Conservation (phyloP, 1,140 invertebrate species). For the Eriocheir sinensis region DNA sequence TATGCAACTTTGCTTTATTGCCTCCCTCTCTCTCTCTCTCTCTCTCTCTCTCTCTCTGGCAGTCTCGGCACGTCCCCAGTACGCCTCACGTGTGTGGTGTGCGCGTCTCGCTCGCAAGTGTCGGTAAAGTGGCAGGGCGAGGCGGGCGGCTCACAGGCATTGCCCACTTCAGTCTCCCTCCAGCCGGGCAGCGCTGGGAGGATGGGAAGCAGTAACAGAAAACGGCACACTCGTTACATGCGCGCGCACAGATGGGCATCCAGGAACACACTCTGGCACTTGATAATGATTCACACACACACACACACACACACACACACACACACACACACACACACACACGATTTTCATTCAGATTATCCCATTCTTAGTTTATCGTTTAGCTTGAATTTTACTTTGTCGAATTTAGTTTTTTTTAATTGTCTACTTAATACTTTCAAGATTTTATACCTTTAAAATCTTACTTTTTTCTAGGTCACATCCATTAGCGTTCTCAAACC, state of each 20-base stretch:
- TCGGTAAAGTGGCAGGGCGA: neutral
- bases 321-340: constrained; percentile 19
- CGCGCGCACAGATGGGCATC: neutral
- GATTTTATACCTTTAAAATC: too few species aligned
- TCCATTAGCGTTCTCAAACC: too few species aligned
- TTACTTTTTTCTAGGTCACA: too few species aligned
- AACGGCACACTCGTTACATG: neutral
- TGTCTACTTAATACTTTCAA: too few species aligned
- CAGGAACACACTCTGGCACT: neutral
- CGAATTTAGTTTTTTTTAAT: too few species aligned
- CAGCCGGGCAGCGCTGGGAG: neutral
- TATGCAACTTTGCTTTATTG: neutral
- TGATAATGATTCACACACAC: neutral
- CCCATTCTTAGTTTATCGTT: too few species aligned
- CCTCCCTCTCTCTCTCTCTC: constrained; percentile 20
- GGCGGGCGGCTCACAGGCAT: neutral
- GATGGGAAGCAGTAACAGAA: too few species aligned
- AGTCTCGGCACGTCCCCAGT: neutral
- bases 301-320: neutral
- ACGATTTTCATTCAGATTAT: too few species aligned
- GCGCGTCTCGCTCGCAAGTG: neutral
- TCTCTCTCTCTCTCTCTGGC: neutral
- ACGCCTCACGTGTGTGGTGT: neutral
- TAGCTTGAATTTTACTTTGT: too few species aligned
- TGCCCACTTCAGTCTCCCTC: neutral